phyloP scores from a whole-genome alignment of 2,888 invertebrate species.

The Leptura quadrifasciata region DNA sequence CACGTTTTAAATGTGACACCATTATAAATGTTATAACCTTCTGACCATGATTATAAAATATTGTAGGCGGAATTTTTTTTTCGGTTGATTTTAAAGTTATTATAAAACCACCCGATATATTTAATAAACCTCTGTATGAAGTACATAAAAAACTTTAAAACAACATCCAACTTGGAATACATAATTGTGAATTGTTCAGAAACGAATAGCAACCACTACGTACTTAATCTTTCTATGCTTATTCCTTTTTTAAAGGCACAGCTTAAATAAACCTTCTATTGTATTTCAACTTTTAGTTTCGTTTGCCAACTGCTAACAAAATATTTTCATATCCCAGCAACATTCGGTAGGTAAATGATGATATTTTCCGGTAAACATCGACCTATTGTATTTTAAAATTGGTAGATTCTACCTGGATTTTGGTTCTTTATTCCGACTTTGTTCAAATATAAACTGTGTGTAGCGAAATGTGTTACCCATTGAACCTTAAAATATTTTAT shows the following conservation, averaged over 20 bases:
- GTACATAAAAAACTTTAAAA: too few relatives aligned
- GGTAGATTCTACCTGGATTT: constrained; percentile 23
- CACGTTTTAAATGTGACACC: too few relatives aligned
- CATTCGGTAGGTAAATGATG: constrained; percentile 9
- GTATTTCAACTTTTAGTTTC: neutral
- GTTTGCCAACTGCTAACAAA: constrained; percentile 2
- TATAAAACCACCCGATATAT: too few relatives aligned
- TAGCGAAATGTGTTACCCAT: neutral
- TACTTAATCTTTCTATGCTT: too few relatives aligned
- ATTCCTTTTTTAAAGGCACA: neutral
- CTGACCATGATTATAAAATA: too few relatives aligned
- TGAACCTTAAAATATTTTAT: neutral
- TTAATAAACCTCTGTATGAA: too few relatives aligned
- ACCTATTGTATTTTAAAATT: constrained; percentile 5
- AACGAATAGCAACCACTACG: too few relatives aligned
- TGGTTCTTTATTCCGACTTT: neutral
- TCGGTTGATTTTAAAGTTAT: too few relatives aligned
- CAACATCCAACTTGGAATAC: too few relatives aligned
- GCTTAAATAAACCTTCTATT: neutral
- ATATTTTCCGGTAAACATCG: constrained; percentile 2
- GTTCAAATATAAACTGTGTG: neutral
- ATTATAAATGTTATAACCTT: too few relatives aligned
- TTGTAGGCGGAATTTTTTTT: too few relatives aligned
- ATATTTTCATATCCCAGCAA: constrained; percentile 4
- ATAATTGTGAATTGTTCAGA: too few relatives aligned